These are phyloP conservation scores for Bovichtus diacanthus DNA, from an alignment of 2,797 vertebrate species.

Conservation along the genomic window DNA sequence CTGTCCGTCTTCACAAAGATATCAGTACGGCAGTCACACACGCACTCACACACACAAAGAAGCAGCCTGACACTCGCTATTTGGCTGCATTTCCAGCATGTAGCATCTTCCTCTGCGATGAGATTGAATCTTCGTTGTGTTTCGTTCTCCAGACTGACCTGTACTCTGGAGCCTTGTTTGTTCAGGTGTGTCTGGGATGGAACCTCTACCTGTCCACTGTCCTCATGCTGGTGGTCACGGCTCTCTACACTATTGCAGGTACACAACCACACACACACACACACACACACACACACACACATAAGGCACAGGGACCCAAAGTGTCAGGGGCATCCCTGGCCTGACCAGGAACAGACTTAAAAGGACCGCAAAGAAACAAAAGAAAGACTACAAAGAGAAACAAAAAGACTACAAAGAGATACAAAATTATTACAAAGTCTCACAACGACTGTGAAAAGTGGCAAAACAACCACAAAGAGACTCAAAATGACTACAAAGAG, in stretches of 20 bases:
- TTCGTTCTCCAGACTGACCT: conserved; percentile 88
- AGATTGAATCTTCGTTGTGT: conserved; percentile 9
- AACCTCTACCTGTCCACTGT: conserved; percentile 92
- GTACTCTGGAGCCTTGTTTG: conserved; percentile 91
- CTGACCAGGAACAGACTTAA: no score
- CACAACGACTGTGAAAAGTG: no score
- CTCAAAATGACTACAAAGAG: no score
- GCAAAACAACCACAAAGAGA: no score
- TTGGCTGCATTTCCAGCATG: background rate
- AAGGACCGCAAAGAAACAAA: no score
- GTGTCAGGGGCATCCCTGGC: no score
- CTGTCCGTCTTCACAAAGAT: conserved; percentile 96
- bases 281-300: background rate
- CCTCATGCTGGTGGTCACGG: conserved; percentile 90
- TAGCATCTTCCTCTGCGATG: background rate
- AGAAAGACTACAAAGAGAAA: no score
- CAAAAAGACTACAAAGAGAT: no score
- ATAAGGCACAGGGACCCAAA: no score
- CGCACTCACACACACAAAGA: background rate
- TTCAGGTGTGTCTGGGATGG: conserved; percentile 95
- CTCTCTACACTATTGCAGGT: conserved; percentile 93
- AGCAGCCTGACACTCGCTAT: background rate
- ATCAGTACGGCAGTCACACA: conserved; percentile 85
- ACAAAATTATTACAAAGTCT: no score
- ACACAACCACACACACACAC: conserved; percentile 12